These are phyloP conservation scores for Anolis apletophallus DNA, from an alignment of 2,797 vertebrate species.

Conservation along the genomic window DNA sequence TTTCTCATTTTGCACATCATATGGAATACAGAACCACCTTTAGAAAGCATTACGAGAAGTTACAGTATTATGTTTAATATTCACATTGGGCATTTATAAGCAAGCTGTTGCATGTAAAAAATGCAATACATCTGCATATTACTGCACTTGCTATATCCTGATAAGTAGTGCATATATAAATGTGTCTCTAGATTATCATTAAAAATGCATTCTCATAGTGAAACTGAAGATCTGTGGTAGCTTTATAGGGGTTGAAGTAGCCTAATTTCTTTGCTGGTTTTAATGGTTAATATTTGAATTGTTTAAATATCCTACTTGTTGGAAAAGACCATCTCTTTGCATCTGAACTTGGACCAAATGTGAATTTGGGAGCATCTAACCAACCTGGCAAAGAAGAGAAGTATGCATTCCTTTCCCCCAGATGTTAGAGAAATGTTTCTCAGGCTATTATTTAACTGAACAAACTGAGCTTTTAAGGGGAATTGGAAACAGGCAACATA, in stretches of 20 bases:
- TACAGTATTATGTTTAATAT: conserved; percentile 43
- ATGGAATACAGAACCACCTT: not conserved
- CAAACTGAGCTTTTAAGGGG: too few species aligned
- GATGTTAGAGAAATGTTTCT: too few species aligned
- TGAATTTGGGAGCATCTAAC: too few species aligned
- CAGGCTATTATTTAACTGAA: too few species aligned
- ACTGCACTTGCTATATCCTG: conserved; percentile 42
- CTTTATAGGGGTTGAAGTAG: conserved; percentile 24
- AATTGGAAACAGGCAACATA: too few species aligned
- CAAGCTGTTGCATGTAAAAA: conserved; percentile 46
- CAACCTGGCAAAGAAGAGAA: too few species aligned
- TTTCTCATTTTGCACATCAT: conserved; percentile 30
- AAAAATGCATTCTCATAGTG: conserved; percentile 41
- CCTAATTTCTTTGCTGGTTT: conserved; percentile 28
- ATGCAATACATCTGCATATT: conserved; percentile 44
- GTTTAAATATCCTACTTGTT: too few species aligned
- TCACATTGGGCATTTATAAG: conserved; percentile 20
- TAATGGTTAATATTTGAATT: too few species aligned
- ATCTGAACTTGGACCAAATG: too few species aligned
- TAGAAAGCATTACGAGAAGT: not conserved
- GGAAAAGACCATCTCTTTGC: too few species aligned
- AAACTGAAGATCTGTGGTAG: conserved; percentile 42
- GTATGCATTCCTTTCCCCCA: too few species aligned
- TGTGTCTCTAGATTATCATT: conserved; percentile 25
- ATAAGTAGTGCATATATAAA: not conserved